phyloP scores from a whole-genome alignment of 2,113 vertebrate genomes.

The Pygoscelis adeliae region DNA sequence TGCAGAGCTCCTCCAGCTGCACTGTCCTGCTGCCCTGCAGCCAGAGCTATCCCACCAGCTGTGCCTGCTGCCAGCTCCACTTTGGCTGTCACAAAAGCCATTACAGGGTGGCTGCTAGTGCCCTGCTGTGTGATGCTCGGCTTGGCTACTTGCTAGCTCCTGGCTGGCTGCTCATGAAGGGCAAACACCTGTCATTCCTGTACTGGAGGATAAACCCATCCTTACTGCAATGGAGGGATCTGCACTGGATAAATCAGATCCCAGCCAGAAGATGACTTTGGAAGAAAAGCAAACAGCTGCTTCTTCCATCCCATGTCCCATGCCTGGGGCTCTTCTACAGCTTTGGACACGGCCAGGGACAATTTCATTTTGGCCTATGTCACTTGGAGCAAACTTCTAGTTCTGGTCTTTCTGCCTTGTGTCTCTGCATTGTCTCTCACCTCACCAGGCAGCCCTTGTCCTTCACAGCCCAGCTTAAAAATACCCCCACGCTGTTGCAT shows the following conservation, averaged over 20 bases:
- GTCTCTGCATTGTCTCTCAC: background rate
- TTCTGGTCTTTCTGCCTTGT: background rate
- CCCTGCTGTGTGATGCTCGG: background rate
- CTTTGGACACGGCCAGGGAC: background rate
- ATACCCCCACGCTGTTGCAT: background rate
- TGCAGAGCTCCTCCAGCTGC: background rate
- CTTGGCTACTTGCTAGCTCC: background rate
- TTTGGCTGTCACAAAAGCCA: background rate
- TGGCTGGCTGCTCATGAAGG: background rate
- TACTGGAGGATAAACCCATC: background rate
- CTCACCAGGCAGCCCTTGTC: background rate
- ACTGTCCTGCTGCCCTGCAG: background rate
- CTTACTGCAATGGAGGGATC: background rate
- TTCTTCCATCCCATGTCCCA: background rate
- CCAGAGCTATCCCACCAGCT: background rate
- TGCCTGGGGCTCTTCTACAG: background rate
- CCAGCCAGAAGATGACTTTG: background rate
- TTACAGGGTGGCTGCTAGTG: background rate
- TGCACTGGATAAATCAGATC: background rate
- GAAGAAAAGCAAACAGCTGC: background rate
- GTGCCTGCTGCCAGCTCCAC: background rate
- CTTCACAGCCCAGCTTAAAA: background rate
- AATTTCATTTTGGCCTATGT: background rate
- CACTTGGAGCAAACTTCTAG: background rate
- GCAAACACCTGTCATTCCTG: background rate